Evolutionary conservation across 2,888 invertebrate genomes (phyloP).

Genomic region (Psococerastis gibbosa): DNA sequence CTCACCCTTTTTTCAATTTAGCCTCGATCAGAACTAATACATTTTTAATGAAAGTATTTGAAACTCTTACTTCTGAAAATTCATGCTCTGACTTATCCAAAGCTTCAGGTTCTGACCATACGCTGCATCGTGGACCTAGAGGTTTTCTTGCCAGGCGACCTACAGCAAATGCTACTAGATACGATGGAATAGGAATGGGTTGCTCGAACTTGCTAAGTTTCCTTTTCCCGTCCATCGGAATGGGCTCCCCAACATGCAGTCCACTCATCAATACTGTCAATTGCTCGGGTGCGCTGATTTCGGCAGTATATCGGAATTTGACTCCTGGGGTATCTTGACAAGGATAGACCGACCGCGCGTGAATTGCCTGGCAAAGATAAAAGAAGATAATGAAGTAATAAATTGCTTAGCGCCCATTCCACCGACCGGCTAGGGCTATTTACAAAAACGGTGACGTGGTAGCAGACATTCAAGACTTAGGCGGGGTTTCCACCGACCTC

Average conservation of each 20-base stretch:
- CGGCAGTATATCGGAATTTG: slow-evolving; percentile 67
- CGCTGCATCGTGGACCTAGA: slow-evolving; percentile 61
- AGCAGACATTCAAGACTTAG: too few species aligned
- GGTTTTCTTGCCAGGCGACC: slow-evolving; percentile 56
- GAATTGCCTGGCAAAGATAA: slow-evolving; percentile 45
- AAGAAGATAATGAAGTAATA: too few species aligned
- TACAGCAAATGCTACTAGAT: slow-evolving; percentile 75
- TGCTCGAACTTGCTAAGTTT: slow-evolving; percentile 36
- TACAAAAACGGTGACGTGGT: too few species aligned
- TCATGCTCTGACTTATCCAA: slow-evolving; percentile 72
- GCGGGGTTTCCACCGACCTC: too few species aligned
- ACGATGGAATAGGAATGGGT: slow-evolving; percentile 70
- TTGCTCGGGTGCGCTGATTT: slow-evolving; percentile 48
- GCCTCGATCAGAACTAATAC: neutral
- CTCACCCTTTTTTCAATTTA: too few species aligned
- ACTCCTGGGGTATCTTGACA: slow-evolving; percentile 86
- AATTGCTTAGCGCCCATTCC: too few species aligned
- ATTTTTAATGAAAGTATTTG: too few species aligned
- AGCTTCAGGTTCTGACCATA: slow-evolving; percentile 78
- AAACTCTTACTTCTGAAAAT: slow-evolving; percentile 43
- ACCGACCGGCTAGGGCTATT: too few species aligned
- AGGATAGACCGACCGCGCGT: slow-evolving; percentile 73
- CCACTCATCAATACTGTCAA: slow-evolving; percentile 83
- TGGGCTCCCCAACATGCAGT: slow-evolving; percentile 32
- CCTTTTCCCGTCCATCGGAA: slow-evolving; percentile 22